phyloP scores from a whole-genome alignment of 2,888 invertebrate species.

The Julus scandinavius region DNA sequence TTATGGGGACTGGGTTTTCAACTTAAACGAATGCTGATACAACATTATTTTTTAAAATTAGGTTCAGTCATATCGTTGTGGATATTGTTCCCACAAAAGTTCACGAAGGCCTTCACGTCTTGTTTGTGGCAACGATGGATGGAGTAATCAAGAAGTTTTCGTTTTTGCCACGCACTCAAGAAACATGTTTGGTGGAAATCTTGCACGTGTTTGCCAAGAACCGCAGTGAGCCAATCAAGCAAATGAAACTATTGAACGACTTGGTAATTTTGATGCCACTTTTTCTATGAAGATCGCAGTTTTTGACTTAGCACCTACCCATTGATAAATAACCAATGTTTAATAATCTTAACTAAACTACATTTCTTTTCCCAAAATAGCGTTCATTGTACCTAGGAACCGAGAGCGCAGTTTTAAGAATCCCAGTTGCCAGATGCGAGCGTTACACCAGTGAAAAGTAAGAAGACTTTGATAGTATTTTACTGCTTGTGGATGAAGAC shows the following conservation, averaged over 20 bases:
- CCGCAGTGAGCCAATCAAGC: conserved; percentile 71
- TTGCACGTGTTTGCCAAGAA: conserved; percentile 77
- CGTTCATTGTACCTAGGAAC: conserved; percentile 83
- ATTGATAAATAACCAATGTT: not conserved
- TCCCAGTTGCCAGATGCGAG: conserved; percentile 82
- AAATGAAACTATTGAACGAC: conserved; percentile 71
- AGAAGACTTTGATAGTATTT: conserved; percentile 58
- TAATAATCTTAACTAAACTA: not conserved
- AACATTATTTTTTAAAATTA: conserved; percentile 59
- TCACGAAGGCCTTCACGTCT: conserved; percentile 75
- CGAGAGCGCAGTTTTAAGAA: conserved; percentile 74
- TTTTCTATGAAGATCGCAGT: conserved; percentile 39
- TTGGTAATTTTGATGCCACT: not conserved
- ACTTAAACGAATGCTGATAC: not conserved
- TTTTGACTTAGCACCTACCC: not conserved
- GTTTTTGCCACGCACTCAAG: conserved; percentile 75
- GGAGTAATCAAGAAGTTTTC: conserved; percentile 84
- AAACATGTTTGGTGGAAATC: conserved; percentile 85
- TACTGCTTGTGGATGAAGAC: not conserved
- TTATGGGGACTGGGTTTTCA: not conserved
- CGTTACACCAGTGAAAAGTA: conserved; percentile 71
- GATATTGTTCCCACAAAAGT: conserved; percentile 81
- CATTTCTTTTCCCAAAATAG: conserved; percentile 63
- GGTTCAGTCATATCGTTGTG: conserved; percentile 74
- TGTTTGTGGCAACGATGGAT: conserved; percentile 82